Evolutionary conservation across 2,888 invertebrate genomes (phyloP), one percentile per base, ranked within the genome.

Genomic region (Automeris io): DNA sequence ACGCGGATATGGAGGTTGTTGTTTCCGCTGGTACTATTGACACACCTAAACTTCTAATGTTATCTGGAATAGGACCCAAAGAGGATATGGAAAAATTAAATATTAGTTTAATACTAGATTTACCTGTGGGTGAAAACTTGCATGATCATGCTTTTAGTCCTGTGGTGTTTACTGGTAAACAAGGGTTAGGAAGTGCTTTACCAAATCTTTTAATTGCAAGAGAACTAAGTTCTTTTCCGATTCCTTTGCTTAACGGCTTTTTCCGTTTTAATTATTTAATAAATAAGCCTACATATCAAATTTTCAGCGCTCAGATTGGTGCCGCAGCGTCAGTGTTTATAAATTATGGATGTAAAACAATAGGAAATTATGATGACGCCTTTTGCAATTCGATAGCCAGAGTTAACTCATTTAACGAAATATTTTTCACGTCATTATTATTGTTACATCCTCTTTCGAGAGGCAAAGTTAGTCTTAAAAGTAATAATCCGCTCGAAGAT

Each of bases 101-200:
- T 5, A 78, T 83, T 24, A 37, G 63, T 5, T 48, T 64, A 0
- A 22, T 79, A 3, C 53, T 56, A 0, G 61, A 83, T 45, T 67
- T 83, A 33, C 83, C 82, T 1, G 83, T 83, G 2, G 82, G 82
- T 0, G 61, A 64, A 51, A 74, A 80, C 51, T 56, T 83, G 37
- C 79, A 79, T 11, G 82, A 83, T 43, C 82, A 83, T 46, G 56
- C 61, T 11, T 38, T 52, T 1, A 44, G 64, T 1, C 62, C 66
- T 1, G 26, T 82, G n/a, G 33, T 65, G 2, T 61, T 71, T 40
- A 57, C 61, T 31, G 81, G 78, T 2, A 54, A 67, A 49, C 33
- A 33, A 24, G 80, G 80, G 4, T 42, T 68, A n/a, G 6, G 13
- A 32, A 62, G 32, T 76, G 87, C 52, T 70, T 67, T 36, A 67